phyloP scores from a whole-genome alignment of 2,797 vertebrate species.

The Rhinoraja longicauda region DNA sequence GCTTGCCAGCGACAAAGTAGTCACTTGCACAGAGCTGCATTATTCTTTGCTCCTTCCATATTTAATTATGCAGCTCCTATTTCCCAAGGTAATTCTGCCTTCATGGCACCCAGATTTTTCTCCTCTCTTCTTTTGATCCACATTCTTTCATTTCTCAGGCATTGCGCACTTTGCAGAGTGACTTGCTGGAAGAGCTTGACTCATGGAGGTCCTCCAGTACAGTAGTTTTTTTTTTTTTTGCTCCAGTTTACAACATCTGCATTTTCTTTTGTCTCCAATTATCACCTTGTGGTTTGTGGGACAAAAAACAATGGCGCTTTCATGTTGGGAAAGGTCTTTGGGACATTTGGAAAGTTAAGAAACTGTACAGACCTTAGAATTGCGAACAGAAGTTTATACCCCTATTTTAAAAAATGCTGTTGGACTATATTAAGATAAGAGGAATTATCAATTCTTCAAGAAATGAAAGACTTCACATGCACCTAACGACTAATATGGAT shows the following conservation, averaged over 20 bases:
- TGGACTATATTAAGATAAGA: not conserved
- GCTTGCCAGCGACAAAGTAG: not conserved
- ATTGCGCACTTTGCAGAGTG: no score
- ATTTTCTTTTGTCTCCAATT: no score
- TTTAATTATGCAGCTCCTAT: not conserved
- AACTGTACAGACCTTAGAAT: not conserved
- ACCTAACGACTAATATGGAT: constrained; percentile 4
- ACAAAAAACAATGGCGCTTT: not conserved
- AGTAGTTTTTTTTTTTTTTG: no score
- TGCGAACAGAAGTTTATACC: no score
- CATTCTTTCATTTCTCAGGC: no score
- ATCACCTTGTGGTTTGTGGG: not conserved
- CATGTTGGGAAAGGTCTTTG: not conserved
- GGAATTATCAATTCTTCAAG: not conserved
- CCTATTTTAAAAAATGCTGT: not conserved
- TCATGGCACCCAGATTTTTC: no score
- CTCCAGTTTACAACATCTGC: no score
- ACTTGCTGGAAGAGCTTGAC: no score
- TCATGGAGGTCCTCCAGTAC: no score
- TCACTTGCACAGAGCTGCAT: not conserved
- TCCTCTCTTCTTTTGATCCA: no score
- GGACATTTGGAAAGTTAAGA: not conserved
- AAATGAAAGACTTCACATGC: not conserved
- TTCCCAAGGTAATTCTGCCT: not conserved
- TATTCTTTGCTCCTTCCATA: not conserved